Evolutionary conservation across 2,113 vertebrate genomes (phyloP).

Genomic region (Ceuthmochares aereus): DNA sequence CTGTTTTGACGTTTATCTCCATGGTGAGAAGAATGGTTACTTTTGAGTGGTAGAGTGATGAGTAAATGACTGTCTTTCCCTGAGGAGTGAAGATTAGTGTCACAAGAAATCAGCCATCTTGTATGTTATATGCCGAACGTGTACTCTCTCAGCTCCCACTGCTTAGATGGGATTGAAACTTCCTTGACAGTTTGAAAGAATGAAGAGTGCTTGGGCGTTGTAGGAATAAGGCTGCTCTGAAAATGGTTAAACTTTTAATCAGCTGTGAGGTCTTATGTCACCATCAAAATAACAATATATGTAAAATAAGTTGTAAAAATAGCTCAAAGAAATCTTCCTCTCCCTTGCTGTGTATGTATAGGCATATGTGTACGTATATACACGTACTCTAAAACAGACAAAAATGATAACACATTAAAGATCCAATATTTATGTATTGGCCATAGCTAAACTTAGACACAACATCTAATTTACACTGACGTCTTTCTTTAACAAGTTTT

Average conservation of each 20-base stretch:
- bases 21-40: slow-evolving; percentile 54
- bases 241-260: slow-evolving; percentile 55
- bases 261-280: slow-evolving; percentile 33
- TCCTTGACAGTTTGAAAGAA: slow-evolving; percentile 40
- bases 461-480: slow-evolving; percentile 84
- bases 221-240: slow-evolving; percentile 14
- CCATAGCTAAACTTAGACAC: slow-evolving; percentile 79
- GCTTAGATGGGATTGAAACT: not conserved
- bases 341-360: slow-evolving; percentile 4
- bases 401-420: slow-evolving; percentile 69
- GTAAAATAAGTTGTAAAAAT: slow-evolving; percentile 61
- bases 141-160: not conserved
- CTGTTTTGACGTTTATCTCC: slow-evolving; percentile 62
- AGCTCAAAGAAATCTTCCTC: slow-evolving; percentile 31
- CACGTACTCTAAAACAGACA: slow-evolving; percentile 59
- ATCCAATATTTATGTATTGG: slow-evolving; percentile 77
- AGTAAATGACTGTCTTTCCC: slow-evolving; percentile 54
- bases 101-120: slow-evolving; percentile 56
- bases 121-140: not conserved
- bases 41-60: slow-evolving; percentile 40
- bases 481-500: slow-evolving; percentile 86
- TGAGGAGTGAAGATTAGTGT: slow-evolving; percentile 55
- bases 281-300: slow-evolving; percentile 55
- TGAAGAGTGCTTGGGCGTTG: not conserved
- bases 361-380: not conserved